Conservation (phyloP, 2,888 invertebrate species). For the Drosophila nigritarsus region DNA sequence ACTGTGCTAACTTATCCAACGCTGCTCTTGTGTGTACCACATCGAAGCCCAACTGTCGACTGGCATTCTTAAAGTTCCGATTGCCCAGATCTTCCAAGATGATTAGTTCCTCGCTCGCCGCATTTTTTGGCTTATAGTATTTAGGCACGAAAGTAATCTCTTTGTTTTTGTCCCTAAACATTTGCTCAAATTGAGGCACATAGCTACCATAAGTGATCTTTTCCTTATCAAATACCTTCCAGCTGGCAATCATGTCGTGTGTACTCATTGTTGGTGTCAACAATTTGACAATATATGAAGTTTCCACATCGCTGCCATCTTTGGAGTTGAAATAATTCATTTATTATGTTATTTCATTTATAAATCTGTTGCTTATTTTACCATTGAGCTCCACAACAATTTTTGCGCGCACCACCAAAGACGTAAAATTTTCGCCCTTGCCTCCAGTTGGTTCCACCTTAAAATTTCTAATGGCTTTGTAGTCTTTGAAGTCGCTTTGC, state of each 20-base stretch:
- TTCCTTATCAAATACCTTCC: conserved; percentile 81
- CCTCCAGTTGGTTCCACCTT: conserved; percentile 54
- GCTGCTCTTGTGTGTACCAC: conserved; percentile 82
- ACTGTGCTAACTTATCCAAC: conserved; percentile 84
- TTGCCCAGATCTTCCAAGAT: conserved; percentile 80
- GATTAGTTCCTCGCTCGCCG: conserved; percentile 53
- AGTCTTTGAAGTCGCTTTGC: conserved; percentile 56
- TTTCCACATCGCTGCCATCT: conserved; percentile 52
- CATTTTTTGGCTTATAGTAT: conserved; percentile 47
- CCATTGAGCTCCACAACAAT: conserved; percentile 66
- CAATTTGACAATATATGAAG: conserved; percentile 73
- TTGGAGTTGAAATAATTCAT: not conserved
- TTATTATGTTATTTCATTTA: not conserved
- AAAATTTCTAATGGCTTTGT: conserved; percentile 61
- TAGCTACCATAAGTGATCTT: conserved; percentile 72
- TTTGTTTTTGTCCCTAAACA: conserved; percentile 65
- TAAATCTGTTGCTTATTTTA: conserved; percentile 19
- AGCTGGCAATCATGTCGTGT: conserved; percentile 58
- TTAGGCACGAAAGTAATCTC: conserved; percentile 69
- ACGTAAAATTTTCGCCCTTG: conserved; percentile 81
- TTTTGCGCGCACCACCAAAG: conserved; percentile 67
- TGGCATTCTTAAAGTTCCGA: conserved; percentile 64
- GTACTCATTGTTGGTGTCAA: conserved; percentile 56
- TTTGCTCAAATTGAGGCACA: conserved; percentile 77
- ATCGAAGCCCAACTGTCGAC: conserved; percentile 81